These are phyloP conservation scores for Meteorus sp. DNA, from an alignment of 1,140 invertebrate genomes.

Conservation along the genomic window DNA sequence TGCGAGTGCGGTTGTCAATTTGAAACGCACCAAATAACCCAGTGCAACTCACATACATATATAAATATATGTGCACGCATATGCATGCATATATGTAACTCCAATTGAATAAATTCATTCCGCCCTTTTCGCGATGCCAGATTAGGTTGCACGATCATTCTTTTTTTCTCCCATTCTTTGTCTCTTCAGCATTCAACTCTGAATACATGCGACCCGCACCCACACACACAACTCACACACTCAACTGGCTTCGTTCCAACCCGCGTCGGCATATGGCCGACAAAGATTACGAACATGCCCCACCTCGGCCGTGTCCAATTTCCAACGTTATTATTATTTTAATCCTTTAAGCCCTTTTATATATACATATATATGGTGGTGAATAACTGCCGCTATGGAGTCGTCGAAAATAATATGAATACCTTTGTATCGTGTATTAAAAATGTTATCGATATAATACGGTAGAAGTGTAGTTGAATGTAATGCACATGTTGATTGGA, in stretches of 20 bases:
- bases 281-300: conserved; percentile 35
- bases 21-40: conserved; percentile 18
- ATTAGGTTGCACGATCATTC: conserved; percentile 47
- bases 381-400: conserved; percentile 20
- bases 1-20: conserved; percentile 14
- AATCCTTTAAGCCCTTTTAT: conserved; percentile 40
- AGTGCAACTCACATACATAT: conserved; percentile 14
- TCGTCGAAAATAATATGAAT: conserved; percentile 7
- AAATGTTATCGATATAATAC: neutral
- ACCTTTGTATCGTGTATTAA: no score
- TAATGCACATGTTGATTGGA: no score
- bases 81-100: no score
- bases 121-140: conserved; percentile 42
- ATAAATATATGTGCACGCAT: no score
- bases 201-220: neutral
- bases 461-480: neutral
- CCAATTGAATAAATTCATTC: conserved; percentile 51
- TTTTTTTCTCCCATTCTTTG: conserved; percentile 27
- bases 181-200: neutral
- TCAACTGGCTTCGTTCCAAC: conserved; percentile 47
- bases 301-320: conserved; percentile 48
- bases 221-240: conserved; percentile 18
- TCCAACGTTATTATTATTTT: conserved; percentile 53
- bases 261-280: conserved; percentile 33
- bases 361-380: neutral